Conservation (phyloP, 2,888 invertebrate species). For the Rhagium mordax region DNA sequence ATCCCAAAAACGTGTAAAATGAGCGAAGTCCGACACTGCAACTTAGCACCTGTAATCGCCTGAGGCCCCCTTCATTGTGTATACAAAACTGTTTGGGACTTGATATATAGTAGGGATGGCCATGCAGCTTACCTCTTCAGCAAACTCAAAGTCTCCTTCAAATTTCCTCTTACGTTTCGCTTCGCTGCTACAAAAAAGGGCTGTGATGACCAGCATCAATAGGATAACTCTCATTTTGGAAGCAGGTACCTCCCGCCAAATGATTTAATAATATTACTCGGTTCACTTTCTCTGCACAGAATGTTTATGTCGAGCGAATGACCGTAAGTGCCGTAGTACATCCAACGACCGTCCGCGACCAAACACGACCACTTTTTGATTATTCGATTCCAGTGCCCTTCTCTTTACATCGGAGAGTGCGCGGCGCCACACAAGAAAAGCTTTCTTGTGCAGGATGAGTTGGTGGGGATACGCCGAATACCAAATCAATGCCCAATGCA, state of each 20-base stretch:
- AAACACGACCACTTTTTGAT: slow-evolving; percentile 65
- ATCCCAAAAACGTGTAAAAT: background rate
- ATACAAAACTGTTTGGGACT: slow-evolving; percentile 32
- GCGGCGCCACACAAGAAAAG: slow-evolving; percentile 59
- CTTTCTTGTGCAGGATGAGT: slow-evolving; percentile 52
- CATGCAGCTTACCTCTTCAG: slow-evolving; percentile 78
- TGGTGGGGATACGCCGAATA: slow-evolving; percentile 47
- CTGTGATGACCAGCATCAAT: slow-evolving; percentile 69
- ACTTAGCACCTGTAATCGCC: slow-evolving; percentile 50
- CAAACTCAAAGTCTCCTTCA: slow-evolving; percentile 85
- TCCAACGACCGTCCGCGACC: slow-evolving; percentile 60
- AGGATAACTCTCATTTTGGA: slow-evolving; percentile 69
- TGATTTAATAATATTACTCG: slow-evolving; percentile 29
- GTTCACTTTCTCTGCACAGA: slow-evolving; percentile 32
- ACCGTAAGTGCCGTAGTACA: slow-evolving; percentile 51
- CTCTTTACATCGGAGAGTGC: slow-evolving; percentile 62
- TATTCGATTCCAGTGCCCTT: slow-evolving; percentile 61
- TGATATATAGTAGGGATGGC: slow-evolving; percentile 25
- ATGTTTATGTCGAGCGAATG: slow-evolving; percentile 45
- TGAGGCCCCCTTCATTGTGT: slow-evolving; percentile 38
- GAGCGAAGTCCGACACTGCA: slow-evolving; percentile 30
- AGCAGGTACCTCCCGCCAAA: slow-evolving; percentile 28
- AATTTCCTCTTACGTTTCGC: slow-evolving; percentile 80
- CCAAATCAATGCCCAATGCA: slow-evolving; percentile 51
- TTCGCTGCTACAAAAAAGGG: slow-evolving; percentile 67